A percentile compares a stretch with the other conserved stretches of the same genome.
These are phyloP conservation scores for Carduelis carduelis DNA, from an alignment of 2,797 vertebrate genomes.

Conservation along the genomic window DNA sequence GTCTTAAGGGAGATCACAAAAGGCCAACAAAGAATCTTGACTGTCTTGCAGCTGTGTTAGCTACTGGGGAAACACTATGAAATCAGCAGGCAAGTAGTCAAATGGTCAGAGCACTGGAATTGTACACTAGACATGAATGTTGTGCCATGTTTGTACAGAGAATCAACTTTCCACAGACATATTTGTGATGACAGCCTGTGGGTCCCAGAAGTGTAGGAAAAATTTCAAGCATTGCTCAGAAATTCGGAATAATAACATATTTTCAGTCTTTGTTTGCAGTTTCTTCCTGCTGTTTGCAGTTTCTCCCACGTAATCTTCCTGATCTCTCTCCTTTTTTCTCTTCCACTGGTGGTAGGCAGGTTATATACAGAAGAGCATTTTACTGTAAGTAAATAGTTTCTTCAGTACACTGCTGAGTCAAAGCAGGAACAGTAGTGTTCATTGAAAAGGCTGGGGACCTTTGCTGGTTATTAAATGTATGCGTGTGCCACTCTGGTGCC, in stretches of 20 bases:
- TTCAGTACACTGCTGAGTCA: background rate
- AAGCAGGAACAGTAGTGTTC: background rate
- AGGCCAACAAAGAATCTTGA: rapidly evolving
- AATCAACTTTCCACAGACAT: background rate
- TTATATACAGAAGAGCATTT: background rate
- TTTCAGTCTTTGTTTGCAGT: background rate
- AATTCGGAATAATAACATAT: background rate
- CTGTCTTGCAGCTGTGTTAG: background rate
- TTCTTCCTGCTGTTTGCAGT: background rate
- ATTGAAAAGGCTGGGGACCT: background rate
- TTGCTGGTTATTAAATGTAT: background rate
- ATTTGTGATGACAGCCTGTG: background rate
- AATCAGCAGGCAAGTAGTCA: background rate
- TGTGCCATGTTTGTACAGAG: background rate
- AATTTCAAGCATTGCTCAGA: background rate
- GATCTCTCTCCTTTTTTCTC: background rate
- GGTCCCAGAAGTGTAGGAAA: background rate
- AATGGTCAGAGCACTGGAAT: background rate
- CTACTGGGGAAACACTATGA: background rate
- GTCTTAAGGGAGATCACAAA: background rate
- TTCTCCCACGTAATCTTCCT: background rate
- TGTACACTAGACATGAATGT: background rate
- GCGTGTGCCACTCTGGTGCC: background rate
- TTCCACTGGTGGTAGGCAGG: background rate
- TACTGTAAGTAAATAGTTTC: background rate